Base-by-base conservation (phyloP, 2,888 invertebrate genomes). In the Ophioninae sp. region DNA sequence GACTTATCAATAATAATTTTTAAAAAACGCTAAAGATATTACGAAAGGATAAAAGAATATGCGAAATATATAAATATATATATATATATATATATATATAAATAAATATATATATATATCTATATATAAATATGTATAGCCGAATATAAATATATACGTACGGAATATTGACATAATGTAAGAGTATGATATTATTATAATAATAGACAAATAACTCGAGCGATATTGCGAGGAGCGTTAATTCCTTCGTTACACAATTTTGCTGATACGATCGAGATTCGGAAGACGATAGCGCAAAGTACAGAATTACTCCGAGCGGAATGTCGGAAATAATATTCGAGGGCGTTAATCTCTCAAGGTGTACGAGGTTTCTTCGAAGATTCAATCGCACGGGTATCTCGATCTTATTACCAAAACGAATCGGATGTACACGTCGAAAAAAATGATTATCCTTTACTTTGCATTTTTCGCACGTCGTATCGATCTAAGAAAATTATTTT, bases 1-100 rank as follows among this genome's bases (percentile, higher is more conserved):
- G 87, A 90, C 88, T 89, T 89, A 88, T 88, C 79, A 50, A 77
- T 68, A 57, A 69, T 41, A 69, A 69, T 61, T 30, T 37, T 8
- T 50, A 20, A 77, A 74, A 37, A 75, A 72, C n/a, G 17, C 13
- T 50, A 56, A 61, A 20, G 73, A 76, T 10, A 69, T 56, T 41
- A 39, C 50, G 41, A 72, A 81, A 80, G 82, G 69, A 79, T 69
- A 79, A 74, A 74, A 59, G 79, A 39, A 70, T 80, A 83, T 72
- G 59, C 68, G 6, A 74, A 57, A 72, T 72, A 77, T 73, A 73
- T 68, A 76, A 61, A 76, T 67, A 77, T 69, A 74, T 64, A 72
- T 61, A 76, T 76, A 68, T 69, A 64, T 41, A 70, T 74, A 73
- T 64, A 64, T 74, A 74, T 62, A 76, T 68, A 79, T 68, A 67